Conservation (phyloP, 2,113 vertebrate genomes). For the Setophaga coronata region DNA sequence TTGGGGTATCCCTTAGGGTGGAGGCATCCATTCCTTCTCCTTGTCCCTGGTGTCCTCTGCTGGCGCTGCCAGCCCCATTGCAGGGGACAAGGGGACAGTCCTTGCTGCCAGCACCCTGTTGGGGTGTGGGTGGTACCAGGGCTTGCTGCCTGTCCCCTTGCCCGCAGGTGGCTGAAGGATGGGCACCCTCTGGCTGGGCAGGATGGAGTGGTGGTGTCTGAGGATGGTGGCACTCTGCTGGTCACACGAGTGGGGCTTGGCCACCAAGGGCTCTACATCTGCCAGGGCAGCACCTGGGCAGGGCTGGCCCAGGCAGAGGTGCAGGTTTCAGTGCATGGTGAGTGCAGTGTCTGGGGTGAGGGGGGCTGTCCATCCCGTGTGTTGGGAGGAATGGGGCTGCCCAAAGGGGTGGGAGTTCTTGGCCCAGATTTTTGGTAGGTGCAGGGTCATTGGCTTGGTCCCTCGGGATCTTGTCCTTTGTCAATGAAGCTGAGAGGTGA, state of each 20-base stretch:
- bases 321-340: slow-evolving; percentile 71
- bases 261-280: slow-evolving; percentile 65
- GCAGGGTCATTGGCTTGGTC: background rate
- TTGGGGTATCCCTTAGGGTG: background rate
- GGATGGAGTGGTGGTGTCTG: background rate
- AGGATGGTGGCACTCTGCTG: background rate
- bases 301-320: slow-evolving; percentile 63
- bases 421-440: background rate
- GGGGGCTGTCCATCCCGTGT: accelerated
- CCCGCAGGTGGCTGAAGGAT: slow-evolving; percentile 71
- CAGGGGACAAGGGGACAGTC: background rate
- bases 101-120: background rate
- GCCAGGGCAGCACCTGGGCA: slow-evolving; percentile 68
- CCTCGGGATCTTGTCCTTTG: background rate
- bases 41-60: background rate
- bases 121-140: too few species aligned
- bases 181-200: background rate
- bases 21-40: background rate
- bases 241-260: background rate
- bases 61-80: background rate
- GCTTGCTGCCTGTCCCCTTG: too few species aligned
- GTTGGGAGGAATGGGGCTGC: accelerated
- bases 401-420: background rate
- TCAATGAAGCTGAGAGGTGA: background rate
- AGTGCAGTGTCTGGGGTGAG: background rate